Evolutionary conservation across 2,113 vertebrate genomes (phyloP).

Genomic region (Trochalopteron elliotii): DNA sequence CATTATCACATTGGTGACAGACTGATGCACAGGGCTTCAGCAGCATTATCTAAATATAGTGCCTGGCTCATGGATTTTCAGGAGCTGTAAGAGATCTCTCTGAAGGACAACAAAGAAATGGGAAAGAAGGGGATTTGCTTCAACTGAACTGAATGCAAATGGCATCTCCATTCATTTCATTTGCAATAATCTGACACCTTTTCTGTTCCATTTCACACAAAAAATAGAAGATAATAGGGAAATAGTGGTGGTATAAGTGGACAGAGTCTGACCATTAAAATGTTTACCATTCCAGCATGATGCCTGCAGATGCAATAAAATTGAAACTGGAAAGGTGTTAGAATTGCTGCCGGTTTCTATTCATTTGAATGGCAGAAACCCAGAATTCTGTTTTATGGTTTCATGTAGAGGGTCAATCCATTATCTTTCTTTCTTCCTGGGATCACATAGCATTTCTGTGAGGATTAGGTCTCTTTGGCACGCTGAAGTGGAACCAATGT

Average conservation of each 20-base stretch:
- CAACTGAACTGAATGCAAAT: constrained; percentile 70
- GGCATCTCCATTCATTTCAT: constrained; percentile 55
- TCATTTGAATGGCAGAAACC: constrained; percentile 75
- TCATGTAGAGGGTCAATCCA: constrained; percentile 68
- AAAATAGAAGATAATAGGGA: constrained; percentile 68
- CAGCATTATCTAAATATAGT: constrained; percentile 28
- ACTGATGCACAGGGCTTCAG: neutral
- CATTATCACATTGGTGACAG: neutral
- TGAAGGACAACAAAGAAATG: constrained; percentile 56
- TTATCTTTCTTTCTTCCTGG: constrained; percentile 66
- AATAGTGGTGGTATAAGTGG: constrained; percentile 69
- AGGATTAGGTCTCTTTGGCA: constrained; percentile 64
- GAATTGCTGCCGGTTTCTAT: constrained; percentile 76
- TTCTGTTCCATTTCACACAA: constrained; percentile 57
- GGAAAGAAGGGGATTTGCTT: constrained; percentile 1
- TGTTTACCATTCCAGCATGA: constrained; percentile 75
- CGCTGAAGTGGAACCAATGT: constrained; percentile 46
- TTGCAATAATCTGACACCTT: constrained; percentile 74
- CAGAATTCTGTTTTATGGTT: constrained; percentile 65
- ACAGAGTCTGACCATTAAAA: constrained; percentile 74
- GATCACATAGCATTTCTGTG: constrained; percentile 76
- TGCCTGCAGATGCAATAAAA: constrained; percentile 74
- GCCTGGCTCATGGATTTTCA: constrained; percentile 42
- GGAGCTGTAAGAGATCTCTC: constrained; percentile 35
- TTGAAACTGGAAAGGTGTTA: constrained; percentile 75